A percentile compares a stretch with the other conserved stretches of the same genome.
Evolutionary conservation across 2,113 vertebrate species (phyloP).

Genomic region (Merops nubicus): DNA sequence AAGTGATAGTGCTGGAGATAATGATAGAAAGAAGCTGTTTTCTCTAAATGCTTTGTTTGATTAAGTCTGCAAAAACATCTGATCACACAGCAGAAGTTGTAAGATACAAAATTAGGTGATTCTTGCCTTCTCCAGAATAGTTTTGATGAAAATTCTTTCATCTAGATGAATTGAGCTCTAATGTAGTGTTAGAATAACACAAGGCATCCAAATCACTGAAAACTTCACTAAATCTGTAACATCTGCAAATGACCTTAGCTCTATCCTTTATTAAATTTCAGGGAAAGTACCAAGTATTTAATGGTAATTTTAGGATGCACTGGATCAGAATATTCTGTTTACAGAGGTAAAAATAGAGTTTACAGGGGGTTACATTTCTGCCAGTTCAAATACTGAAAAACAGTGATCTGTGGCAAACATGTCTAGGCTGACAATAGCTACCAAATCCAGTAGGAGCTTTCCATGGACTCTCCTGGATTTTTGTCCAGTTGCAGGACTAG

Average conservation of each 20-base stretch:
- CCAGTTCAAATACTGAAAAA: background rate
- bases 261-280: background rate
- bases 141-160: background rate
- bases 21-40: background rate
- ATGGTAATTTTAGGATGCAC: background rate
- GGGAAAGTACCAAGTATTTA: background rate
- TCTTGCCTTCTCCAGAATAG: background rate
- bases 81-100: background rate
- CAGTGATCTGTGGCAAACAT: background rate
- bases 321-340: background rate
- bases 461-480: background rate
- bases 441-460: background rate
- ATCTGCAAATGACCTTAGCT: background rate
- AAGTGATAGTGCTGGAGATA: background rate
- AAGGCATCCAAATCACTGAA: background rate
- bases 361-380: background rate
- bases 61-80: background rate
- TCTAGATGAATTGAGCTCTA: background rate
- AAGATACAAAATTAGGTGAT: background rate
- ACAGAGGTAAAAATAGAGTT: background rate
- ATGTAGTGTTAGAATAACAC: background rate
- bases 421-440: background rate
- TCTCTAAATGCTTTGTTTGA: background rate
- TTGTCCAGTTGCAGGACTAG: background rate
- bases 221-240: background rate